Evolutionary conservation across 2,113 vertebrate genomes (phyloP), one percentile per base, ranked within the genome.

Genomic region (Psittacara wagleri): DNA sequence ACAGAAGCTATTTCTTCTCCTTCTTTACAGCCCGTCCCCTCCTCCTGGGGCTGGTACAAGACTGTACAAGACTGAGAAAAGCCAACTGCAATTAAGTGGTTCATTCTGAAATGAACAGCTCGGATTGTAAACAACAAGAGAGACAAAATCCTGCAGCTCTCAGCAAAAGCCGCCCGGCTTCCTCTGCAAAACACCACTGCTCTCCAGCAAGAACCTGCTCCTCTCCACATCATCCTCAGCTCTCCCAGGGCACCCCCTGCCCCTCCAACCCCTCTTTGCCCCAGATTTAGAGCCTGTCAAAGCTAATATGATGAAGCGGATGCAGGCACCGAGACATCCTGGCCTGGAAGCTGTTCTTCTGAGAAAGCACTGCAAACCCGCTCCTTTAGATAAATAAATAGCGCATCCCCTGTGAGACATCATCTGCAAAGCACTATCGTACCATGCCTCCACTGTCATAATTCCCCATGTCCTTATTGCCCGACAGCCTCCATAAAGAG

Each of bases 401-500:
- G 92, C 41, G 0, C 87, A 29, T 93, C 91, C 90, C 95, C 90
- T 31, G 92, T 28, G 83, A 95, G 92, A 57, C 89, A 91, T 69
- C 63, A 82, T 41, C 76, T 49, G 85, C 93, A 75, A 59, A 97
- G 95, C 95, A 83, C 88, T 59, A 23, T 74, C 55, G 51, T 35
- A 69, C 48, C 3, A 31, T 80, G 85, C 68, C 93, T 64, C 69
- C 6, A 8, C 83, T 46, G 80, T 57, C 78, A 57, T 96, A 91
- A 96, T 62, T 97, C 88, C 94, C 96, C 72, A 10, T 57, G 95
- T 97, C 96, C 96, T 97, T 78, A 94, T 78, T 95, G 94, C 96
- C 96, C 80, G 94, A 97, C 91, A 97, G 96, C 91, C 74, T 33
- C 96, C 83, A 95, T 80, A 93, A 96, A 96, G 90, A 84, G 94